Base-by-base conservation (phyloP, 2,797 vertebrate genomes). In the Oophaga sylvatica region DNA sequence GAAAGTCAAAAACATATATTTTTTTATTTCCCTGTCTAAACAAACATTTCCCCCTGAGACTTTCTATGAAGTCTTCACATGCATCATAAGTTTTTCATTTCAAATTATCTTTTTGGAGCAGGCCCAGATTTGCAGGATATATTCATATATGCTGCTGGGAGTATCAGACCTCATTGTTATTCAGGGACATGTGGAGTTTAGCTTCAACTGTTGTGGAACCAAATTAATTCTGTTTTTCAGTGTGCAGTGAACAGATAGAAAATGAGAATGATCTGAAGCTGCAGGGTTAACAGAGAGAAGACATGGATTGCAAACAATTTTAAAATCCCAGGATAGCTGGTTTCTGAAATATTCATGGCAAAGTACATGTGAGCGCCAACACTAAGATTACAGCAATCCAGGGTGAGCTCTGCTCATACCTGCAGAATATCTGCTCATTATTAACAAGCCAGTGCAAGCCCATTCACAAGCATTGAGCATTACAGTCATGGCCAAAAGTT, bases 141-240 rank as follows among this genome's bases (percentile, higher is more conserved):
- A 81, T 62, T 62, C 65, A 56, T 75, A 1, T 63, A 57, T 81
- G 62, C n/a, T 81, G 68, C 68, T 76, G 68, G 41, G 80, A 76
- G 68, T 26, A 87, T 87, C 16, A 65, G 35, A 22, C 48, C 80
- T 87, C 79, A 81, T 76, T 81, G 79, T 67, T 76, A 87, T 82
- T 56, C 68, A 76, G 68, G 20, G 76, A 71, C 86, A 87, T 82
- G 79, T 20, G 22, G 79, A 82, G 65, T 45, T 31, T 35, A 65
- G 79, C 59, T 17, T 87, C 80, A 87, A 81, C 68, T 76, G 79
- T 48, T 65, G 48, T 62, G 12, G 63, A 80, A 73, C 63, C 57
- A 80, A 79, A 85, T 73, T 73, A 82, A 87, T 81, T 80, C 59
- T 67, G 67, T 80, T 65, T 84, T 88, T 79, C 84, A 89, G 75